Evolutionary conservation across 2,888 invertebrate species (phyloP), one percentile per base, ranked within the genome.

Genomic region (Chorisops tibialis): DNA sequence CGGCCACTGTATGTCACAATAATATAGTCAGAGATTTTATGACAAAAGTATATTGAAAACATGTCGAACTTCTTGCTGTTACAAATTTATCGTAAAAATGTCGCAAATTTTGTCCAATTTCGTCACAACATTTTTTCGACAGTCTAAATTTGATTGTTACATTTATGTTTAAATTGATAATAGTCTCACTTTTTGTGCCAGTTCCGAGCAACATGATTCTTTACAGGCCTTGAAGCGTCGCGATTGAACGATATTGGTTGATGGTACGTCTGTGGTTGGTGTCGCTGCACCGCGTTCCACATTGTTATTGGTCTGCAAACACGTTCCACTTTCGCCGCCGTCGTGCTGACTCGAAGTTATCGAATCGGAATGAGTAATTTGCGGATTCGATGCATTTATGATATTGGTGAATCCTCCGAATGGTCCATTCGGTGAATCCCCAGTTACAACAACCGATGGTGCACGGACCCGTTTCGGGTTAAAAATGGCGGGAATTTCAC

Each of bases 401-500:
- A 83, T 67, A 80, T 83, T 72, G 75, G 83, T 68, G 63, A 76
- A 78, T 63, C 75, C 76, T 59, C 66, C 66, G 78, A 81, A 68
- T 75, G 83, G 72, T 76, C 83, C 77, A 79, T 82, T 73, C 43
- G 77, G 74, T 51, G 82, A 81, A 68, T 86, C 86, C 68, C 85
- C 85, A 49, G 87, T 87, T 68, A 87, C 85, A 71, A 87, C 86
- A 67, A 87, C 87, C 60, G 86, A 85, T 67, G 87, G 87, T 63
- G 87, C 82, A 65, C 86, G 82, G 62, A 85, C 85, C 68, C 86
- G 81, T 74, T 85, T 85, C 47, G 89, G 90, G 79, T 90, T 89
- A 79, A 90, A 90, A 73, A 90, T 90, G 68, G 89, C 89, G 68
- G 89, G 87, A 79, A 90, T 84, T 76, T 89, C 89, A 70, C 86